Evolutionary conservation across 2,888 invertebrate genomes (phyloP).

Genomic region (Sclerodermus sp.): DNA sequence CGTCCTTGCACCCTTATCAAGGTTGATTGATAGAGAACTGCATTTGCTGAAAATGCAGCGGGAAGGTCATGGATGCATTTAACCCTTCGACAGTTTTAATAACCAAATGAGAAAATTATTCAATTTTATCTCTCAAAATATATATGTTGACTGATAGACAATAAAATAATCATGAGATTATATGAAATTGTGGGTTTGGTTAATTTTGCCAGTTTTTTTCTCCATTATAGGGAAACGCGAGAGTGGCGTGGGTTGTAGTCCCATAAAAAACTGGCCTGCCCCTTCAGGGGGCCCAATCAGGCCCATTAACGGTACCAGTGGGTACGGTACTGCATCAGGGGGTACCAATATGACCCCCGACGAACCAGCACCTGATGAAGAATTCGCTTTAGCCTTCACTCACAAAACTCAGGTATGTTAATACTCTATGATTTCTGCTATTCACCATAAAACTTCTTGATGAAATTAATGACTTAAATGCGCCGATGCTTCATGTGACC

Average conservation of each 20-base stretch:
- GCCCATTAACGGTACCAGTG: constrained; percentile 30
- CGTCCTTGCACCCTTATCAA: constrained; percentile 7
- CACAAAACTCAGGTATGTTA: constrained; percentile 39
- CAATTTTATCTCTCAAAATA: no score
- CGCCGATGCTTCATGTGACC: no score
- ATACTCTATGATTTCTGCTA: no score
- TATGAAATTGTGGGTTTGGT: not conserved
- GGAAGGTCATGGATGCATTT: no score
- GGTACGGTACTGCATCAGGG: constrained; percentile 28
- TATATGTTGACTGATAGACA: no score
- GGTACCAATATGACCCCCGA: constrained; percentile 44
- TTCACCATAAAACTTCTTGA: no score
- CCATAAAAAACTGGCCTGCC: constrained; percentile 27
- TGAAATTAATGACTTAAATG: no score
- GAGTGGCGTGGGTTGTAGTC: constrained; percentile 31
- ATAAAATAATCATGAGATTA: no score
- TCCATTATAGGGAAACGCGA: constrained; percentile 41
- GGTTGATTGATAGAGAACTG: constrained; percentile 8
- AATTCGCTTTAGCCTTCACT: constrained; percentile 37
- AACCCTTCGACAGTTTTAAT: no score
- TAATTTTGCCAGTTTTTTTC: not conserved
- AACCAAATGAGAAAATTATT: no score
- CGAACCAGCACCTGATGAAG: constrained; percentile 44
- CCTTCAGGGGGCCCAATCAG: constrained; percentile 24
- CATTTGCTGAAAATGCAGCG: not conserved